Base-by-base conservation (phyloP, 2,888 invertebrate genomes). In the Cerastis rubricosa region DNA sequence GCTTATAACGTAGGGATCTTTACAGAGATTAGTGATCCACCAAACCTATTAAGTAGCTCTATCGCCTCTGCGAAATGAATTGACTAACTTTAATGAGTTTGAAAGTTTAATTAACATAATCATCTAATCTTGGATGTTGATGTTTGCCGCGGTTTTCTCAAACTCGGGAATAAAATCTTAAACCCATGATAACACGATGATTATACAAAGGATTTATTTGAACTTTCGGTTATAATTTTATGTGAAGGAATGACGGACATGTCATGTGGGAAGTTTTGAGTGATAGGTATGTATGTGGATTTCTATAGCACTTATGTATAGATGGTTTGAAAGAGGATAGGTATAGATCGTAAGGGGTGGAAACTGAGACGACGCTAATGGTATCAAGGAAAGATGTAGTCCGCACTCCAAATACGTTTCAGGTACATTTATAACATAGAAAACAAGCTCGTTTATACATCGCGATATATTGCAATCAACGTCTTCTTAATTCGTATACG, bases 21-120 rank as follows among this genome's bases (percentile, higher is more conserved):
- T 35, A 47, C 35, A 9, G 22, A 45, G 49, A 68, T 57, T 59
- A 73, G 79, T 17, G 67, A 35, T 25, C 63, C 25, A 17, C 29
- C 12, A 68, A 64, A 47, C 63, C 67, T 17, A 51, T 79, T 68
- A 65, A 6, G 22, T 22, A 63, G 35, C 66, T 59, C 57, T 57
- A 43, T 57, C 49, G 35, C 54, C 54, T 54, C 9, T 11, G 29
- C 22, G 11, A 49, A 68, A 64, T 74, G 0, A 73, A 59, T 79
- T 49, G 22, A 35, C 43, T 64, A 69, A 77, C 40, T 77, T 57
- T 49, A 69, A 64, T 51, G 54, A 19, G 47, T 47, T 71, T 73
- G 19, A 63, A 63, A 73, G 51, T 63, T 67, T 79, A 63, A 67
- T 67, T 29, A 73, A 63, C n/a, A 35, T 73, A 67, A 68, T 67